phyloP scores from a whole-genome alignment of 2,888 invertebrate species.

The Axea sp. region DNA sequence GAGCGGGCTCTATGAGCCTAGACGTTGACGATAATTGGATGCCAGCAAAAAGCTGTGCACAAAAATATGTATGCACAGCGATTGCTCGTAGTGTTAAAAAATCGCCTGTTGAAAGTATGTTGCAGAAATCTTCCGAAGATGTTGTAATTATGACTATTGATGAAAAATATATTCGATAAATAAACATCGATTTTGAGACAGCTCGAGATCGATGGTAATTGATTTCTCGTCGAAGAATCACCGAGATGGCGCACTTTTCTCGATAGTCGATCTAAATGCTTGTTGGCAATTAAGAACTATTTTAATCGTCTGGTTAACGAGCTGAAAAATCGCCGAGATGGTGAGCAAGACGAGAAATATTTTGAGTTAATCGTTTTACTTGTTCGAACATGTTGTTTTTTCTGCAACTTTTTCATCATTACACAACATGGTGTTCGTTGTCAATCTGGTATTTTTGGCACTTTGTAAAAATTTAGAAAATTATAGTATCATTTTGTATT shows the following conservation, averaged over 20 bases:
- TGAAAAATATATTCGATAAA: conserved; percentile 23
- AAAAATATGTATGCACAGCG: conserved; percentile 62
- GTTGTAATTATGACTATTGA: conserved; percentile 11
- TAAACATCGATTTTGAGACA: conserved; percentile 25
- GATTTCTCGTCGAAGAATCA: conserved; percentile 20
- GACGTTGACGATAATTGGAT: conserved; percentile 63
- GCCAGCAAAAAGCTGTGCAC: conserved; percentile 53
- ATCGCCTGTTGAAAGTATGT: conserved; percentile 40
- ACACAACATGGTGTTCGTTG: no score
- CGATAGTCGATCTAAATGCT: conserved; percentile 14
- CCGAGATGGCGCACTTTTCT: conserved; percentile 16
- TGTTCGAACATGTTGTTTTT: conserved; percentile 5
- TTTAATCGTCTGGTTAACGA: conserved; percentile 15
- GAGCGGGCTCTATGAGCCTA: conserved; percentile 22
- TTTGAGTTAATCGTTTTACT: conserved; percentile 13
- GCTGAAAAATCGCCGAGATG: conserved; percentile 4
- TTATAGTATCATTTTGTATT: no score
- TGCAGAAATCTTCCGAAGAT: conserved; percentile 16
- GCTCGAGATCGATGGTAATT: conserved; percentile 31
- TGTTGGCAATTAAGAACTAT: conserved; percentile 27
- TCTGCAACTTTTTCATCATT: neutral
- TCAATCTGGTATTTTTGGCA: no score
- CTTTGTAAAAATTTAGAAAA: no score
- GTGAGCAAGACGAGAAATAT: neutral
- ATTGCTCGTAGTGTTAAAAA: conserved; percentile 27